Conservation (phyloP, 2,888 invertebrate species). For the Cantharis lateralis region DNA sequence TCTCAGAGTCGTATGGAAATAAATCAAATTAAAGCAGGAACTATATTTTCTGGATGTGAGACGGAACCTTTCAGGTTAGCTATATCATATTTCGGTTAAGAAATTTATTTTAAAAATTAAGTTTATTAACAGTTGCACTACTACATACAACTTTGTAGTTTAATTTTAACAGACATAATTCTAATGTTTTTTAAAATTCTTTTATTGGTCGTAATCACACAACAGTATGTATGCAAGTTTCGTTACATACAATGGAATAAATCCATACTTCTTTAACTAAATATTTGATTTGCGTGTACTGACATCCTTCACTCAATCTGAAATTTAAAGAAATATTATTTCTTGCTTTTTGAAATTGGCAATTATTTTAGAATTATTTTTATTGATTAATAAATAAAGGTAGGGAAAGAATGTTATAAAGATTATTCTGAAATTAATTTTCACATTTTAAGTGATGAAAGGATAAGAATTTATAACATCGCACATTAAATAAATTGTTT, state of each 20-base stretch:
- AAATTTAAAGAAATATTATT: not conserved
- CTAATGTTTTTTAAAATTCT: not conserved
- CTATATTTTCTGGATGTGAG: not conserved
- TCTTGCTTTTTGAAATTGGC: not conserved
- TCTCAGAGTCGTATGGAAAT: not conserved
- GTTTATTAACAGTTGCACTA: too few species aligned
- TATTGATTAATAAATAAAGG: not conserved
- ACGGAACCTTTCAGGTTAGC: not conserved
- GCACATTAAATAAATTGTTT: constrained; percentile 2
- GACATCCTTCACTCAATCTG: not conserved
- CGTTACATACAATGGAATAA: not conserved
- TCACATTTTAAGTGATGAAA: not conserved
- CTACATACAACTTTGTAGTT: too few species aligned
- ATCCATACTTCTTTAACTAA: not conserved
- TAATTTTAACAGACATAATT: not conserved
- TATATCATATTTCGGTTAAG: not conserved
- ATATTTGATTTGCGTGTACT: not conserved
- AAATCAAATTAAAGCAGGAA: not conserved
- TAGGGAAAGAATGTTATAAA: not conserved
- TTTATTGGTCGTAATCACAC: not conserved
- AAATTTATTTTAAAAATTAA: too few species aligned
- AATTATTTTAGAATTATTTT: not conserved
- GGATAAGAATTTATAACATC: not conserved
- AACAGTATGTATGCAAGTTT: not conserved
- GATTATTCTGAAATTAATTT: not conserved